Percentiles rank a stretch among this genome's conserved stretches.
Evolutionary conservation across 2,797 vertebrate genomes (phyloP).

Genomic region (Myotis findleyi): DNA sequence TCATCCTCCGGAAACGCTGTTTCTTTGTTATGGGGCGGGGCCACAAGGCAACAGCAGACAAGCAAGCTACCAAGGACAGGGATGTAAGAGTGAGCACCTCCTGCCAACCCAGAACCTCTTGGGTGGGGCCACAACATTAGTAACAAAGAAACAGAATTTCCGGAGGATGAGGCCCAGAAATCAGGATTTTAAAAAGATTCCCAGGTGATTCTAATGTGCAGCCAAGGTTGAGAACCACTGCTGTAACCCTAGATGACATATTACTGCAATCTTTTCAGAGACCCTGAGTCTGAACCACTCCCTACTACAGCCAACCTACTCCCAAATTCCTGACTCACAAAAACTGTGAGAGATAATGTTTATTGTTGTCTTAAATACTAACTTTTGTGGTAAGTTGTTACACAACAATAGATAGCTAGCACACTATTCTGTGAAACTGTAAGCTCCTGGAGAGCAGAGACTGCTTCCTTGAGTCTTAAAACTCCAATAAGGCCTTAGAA

Average conservation of each 20-base stretch:
- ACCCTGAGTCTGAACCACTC: neutral
- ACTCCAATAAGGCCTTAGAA: neutral
- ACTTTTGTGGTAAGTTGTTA: neutral
- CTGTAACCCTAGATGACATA: neutral
- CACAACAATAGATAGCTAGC: neutral
- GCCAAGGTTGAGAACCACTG: no score
- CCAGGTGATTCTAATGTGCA: no score
- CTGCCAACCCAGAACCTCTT: no score
- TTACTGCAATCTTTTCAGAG: neutral
- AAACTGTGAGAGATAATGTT: neutral
- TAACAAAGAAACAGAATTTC: no score
- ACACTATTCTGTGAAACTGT: neutral
- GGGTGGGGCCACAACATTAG: no score
- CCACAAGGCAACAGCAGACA: no score
- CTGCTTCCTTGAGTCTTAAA: neutral
- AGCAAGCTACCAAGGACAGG: no score
- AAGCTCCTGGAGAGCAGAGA: neutral
- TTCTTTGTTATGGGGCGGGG: no score
- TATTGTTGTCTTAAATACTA: slow-evolving; percentile 12
- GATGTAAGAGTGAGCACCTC: no score
- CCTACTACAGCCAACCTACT: neutral
- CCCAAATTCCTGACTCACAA: slow-evolving; percentile 21
- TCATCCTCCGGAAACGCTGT: no score
- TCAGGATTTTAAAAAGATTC: no score
- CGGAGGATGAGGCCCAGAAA: no score